Evolutionary conservation across 2,888 invertebrate species (phyloP), one percentile per base, ranked within the genome.

Genomic region (Epinotia nisella): DNA sequence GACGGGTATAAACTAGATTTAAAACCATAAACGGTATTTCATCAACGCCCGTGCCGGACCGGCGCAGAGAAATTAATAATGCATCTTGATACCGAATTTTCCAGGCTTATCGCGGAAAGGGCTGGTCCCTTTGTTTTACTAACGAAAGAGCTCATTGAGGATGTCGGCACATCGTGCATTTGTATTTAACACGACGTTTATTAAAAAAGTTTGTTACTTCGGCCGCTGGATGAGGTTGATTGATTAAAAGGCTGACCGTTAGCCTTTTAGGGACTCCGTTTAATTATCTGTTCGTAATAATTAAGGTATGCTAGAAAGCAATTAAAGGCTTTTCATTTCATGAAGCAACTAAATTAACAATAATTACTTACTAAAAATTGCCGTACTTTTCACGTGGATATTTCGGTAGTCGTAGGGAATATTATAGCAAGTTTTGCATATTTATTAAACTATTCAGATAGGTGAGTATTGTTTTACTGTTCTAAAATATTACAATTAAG

Each of bases 131-230:
- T 67, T 67, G 53, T 66, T 70, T 17, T 58, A 58, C n/a, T 51
- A 64, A 69, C 51, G 24, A 65, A 66, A 45, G 53, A 59, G 68
- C 71, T 29, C 66, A 70, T n/a, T 70, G 71, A 64, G 69, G 66
- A 66, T 68, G 56, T 58, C 61, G 61, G 64, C 56, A 70, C 58
- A 65, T 49, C 68, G 55, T 49, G 73, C 61, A 70, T 70, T 74
- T 71, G 67, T 71, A 75, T 71, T 67, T 70, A 56, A 71, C 49
- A 62, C 71, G 71, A 62, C 75, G 71, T 75, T 75, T 74, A 76
- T 76, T 76, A 76, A 76, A 76, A 76, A 76, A 75, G 71, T 76
- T 71, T 49, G n/a, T 53, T 62, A 61, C 49, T 49, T n/a, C 45
- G 60, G 41, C 51, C 66, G 55, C 53, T 61, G 45, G 60, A 71